These are phyloP conservation scores for Brotula barbata DNA, from an alignment of 2,797 vertebrate species.

Conservation along the genomic window DNA sequence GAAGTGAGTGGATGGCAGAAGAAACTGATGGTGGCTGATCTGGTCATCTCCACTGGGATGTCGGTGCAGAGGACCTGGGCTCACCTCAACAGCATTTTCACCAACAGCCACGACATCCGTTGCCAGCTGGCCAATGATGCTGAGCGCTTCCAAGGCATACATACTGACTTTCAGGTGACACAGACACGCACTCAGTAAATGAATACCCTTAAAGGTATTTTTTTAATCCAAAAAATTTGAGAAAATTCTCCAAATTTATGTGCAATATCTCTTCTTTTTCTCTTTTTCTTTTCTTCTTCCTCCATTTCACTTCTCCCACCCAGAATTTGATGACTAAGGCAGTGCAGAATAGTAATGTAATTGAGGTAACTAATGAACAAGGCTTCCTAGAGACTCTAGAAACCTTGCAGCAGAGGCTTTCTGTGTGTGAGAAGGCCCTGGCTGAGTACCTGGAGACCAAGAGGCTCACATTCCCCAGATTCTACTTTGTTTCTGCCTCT, in stretches of 20 bases:
- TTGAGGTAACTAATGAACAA: conserved; percentile 78
- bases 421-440: conserved; percentile 80
- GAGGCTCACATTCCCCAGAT: conserved; percentile 78
- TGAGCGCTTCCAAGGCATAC: conserved; percentile 81
- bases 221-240: too few relatives aligned
- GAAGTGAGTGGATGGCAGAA: conserved; percentile 85
- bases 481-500: conserved; percentile 80
- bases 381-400: conserved; percentile 80
- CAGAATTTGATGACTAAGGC: conserved; percentile 76
- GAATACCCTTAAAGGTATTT: too few relatives aligned
- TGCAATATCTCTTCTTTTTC: neutral
- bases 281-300: neutral
- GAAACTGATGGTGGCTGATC: conserved; percentile 82
- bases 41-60: conserved; percentile 84
- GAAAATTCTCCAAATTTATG: neutral
- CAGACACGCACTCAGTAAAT: neutral
- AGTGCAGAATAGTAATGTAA: conserved; percentile 77
- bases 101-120: conserved; percentile 85
- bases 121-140: conserved; percentile 84
- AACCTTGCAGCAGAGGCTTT: conserved; percentile 79
- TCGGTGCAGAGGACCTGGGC: conserved; percentile 87
- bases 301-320: neutral
- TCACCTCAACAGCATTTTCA: conserved; percentile 87
- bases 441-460: conserved; percentile 81
- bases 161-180: conserved; percentile 78